Evolutionary conservation across 2,888 invertebrate species (phyloP), one percentile per base, ranked within the genome.

Genomic region (Pyrochroa serraticornis): DNA sequence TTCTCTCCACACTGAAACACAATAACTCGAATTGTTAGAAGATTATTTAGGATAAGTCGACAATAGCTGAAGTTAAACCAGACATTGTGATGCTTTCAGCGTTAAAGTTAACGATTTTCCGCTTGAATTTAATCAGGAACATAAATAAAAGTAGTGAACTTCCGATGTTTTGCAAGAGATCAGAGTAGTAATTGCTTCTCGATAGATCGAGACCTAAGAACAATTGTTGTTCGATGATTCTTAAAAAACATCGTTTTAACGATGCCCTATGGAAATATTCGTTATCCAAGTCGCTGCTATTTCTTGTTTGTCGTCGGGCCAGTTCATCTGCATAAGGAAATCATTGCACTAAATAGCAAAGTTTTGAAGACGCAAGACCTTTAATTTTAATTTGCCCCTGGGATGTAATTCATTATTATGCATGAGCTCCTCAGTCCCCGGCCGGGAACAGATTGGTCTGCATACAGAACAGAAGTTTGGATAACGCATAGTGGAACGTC

Each of bases 341-440:
- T 79, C 79, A 76, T 79, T 77, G 79, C 78, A 78, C 75, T 78
- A 79, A 79, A 80, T 79, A 77, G 78, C 73, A 77, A 79, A 80
- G 77, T 79, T 79, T 78, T 77, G 75, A 79, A 79, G 78, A 77
- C 76, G 75, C 73, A 69, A 75, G 77, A 78, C 75, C 78, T 79
- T 79, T 79, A 79, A 79, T 79, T 79, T 79, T 80, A 80, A 80
- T 80, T 79, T 77, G 76, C 79, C 79, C 79, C 69, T 67, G 79
- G 79, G 79, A 80, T 71, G 77, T 79, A 77, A 80, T 80, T 80
- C 80, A 80, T 80, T 80, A 79, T 76, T 80, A 80, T 80, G 80
- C 80, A 80, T 80, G 79, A 80, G 78, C 71, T 77, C 74, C 74
- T 71, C 66, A 68, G 70, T 69, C 75, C 72, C 74, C 70, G 66